Evolutionary conservation across 1,140 invertebrate genomes (phyloP).

Genomic region (Bombyx mandarina): DNA sequence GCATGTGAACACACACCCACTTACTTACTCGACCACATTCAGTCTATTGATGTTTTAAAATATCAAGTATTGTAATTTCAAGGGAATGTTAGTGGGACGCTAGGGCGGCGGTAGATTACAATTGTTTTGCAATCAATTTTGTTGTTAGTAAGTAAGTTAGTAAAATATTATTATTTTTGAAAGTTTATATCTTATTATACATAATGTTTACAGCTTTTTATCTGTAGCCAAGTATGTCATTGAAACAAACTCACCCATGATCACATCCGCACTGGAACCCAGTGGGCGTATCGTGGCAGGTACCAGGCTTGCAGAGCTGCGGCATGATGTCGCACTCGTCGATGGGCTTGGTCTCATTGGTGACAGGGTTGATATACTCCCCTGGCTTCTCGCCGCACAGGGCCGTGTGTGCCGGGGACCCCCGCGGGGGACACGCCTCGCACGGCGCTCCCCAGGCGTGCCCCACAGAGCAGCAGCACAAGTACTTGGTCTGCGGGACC

Average conservation of each 20-base stretch:
- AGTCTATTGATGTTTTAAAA: too few species aligned
- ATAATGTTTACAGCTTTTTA: neutral
- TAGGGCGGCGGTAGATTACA: neutral
- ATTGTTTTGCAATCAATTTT: neutral
- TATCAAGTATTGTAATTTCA: too few species aligned
- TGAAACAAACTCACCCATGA: slow-evolving; percentile 31
- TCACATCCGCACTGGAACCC: slow-evolving; percentile 88
- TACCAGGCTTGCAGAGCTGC: slow-evolving; percentile 86
- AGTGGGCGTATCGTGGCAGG: slow-evolving; percentile 87
- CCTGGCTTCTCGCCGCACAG: slow-evolving; percentile 78
- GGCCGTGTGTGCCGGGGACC: slow-evolving; percentile 75
- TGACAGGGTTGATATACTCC: slow-evolving; percentile 82
- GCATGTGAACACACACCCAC: neutral
- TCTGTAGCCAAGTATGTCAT: too few species aligned
- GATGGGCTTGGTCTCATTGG: slow-evolving; percentile 81
- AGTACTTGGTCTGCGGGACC: slow-evolving; percentile 83
- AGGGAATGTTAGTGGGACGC: too few species aligned
- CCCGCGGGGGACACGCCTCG: slow-evolving; percentile 80
- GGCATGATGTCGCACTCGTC: slow-evolving; percentile 89
- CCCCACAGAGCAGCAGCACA: slow-evolving; percentile 92
- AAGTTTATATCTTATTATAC: too few species aligned
- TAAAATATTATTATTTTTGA: too few species aligned
- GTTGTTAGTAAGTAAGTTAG: neutral
- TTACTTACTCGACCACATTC: too few species aligned
- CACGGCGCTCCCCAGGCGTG: slow-evolving; percentile 88